Base-by-base conservation (phyloP, 1,140 invertebrate species). In the Neelides sp. region DNA sequence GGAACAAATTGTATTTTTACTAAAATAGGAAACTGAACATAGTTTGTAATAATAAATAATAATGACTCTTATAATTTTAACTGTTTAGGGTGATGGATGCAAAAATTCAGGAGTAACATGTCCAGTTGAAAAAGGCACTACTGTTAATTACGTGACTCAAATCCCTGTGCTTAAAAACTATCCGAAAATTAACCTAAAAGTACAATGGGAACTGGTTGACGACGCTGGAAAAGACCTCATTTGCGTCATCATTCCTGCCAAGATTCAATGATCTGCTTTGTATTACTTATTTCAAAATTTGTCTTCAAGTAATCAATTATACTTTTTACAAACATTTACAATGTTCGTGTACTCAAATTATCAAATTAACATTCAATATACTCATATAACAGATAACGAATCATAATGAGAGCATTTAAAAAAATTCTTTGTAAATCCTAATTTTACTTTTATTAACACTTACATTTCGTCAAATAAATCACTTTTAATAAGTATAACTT, bases 181-280 rank as follows among this genome's bases (percentile, higher is more conserved):
- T 52, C 66, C 66, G 8, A 47, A 48, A 35, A 50, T 64, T 7
- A 41, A 23, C 8, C 56, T 68, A 1, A 60, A 49, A n/a, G 62
- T 68, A 4, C 65, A 64, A 37, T 68, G 64, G 64, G 64, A 66
- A 46, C 39, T 68, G 35, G 27, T 51, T 20, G 62, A 65, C 40
- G 46, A 61, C 4, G 44, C 39, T 3, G 30, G 45, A 0, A 42
- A 54, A 19, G 63, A 65, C 39, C 26, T 66, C 2, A 48, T 65
- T 30, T 68, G 66, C 36, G 42, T 67, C 10, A 28, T 48, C 36
- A 58, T 67, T 32, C 64, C 64, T 19, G 61, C 61, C 12, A 52
- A 57, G 46, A 43, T 58, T 26, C 52, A 46, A 20, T 54, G 19
- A 43, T n/a, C n/a, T n/a, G n/a, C n/a, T n/a, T n/a, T n/a, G n/a